These are phyloP conservation scores for Lophius americanus DNA, from an alignment of 2,797 vertebrate species.

Conservation along the genomic window DNA sequence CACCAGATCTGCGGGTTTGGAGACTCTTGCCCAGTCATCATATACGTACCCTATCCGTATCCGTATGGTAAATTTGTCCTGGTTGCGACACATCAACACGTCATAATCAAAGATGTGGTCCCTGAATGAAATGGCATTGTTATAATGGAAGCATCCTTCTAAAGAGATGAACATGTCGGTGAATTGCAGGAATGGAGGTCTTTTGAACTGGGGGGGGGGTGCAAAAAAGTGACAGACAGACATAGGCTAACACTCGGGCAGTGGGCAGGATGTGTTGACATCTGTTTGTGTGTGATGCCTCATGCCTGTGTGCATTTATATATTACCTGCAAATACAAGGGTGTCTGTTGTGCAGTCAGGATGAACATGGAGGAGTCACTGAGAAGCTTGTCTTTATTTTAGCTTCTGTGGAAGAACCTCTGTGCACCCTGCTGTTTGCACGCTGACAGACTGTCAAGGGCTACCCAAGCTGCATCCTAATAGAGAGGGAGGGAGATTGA, in stretches of 20 bases:
- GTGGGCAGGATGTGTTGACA: slow-evolving; percentile 16
- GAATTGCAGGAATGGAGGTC: slow-evolving; percentile 24
- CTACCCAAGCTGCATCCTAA: slow-evolving; percentile 53
- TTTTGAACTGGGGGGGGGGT: slow-evolving; percentile 17
- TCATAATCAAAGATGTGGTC: not conserved
- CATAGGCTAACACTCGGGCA: slow-evolving; percentile 15
- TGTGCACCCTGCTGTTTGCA: slow-evolving; percentile 52
- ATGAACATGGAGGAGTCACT: slow-evolving; percentile 46
- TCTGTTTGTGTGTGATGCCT: slow-evolving; percentile 6
- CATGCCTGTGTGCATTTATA: slow-evolving; percentile 14
- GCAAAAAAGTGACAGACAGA: slow-evolving; percentile 47
- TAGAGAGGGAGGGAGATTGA: slow-evolving; percentile 22
- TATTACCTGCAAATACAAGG: slow-evolving; percentile 4
- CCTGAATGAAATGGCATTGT: not conserved
- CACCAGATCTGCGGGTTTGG: too few species aligned
- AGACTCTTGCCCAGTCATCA: too few species aligned
- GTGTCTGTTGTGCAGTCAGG: slow-evolving; percentile 41
- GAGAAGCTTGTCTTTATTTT: slow-evolving; percentile 47
- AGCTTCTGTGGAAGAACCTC: slow-evolving; percentile 40
- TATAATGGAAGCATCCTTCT: slow-evolving; percentile 23
- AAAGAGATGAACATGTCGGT: slow-evolving; percentile 28
- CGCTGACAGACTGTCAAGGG: slow-evolving; percentile 51
- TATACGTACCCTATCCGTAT: too few species aligned
- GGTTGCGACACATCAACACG: too few species aligned
- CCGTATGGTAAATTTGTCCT: too few species aligned